Conservation (phyloP, 1,140 invertebrate genomes). For the Zaprionus ghesquierei region DNA sequence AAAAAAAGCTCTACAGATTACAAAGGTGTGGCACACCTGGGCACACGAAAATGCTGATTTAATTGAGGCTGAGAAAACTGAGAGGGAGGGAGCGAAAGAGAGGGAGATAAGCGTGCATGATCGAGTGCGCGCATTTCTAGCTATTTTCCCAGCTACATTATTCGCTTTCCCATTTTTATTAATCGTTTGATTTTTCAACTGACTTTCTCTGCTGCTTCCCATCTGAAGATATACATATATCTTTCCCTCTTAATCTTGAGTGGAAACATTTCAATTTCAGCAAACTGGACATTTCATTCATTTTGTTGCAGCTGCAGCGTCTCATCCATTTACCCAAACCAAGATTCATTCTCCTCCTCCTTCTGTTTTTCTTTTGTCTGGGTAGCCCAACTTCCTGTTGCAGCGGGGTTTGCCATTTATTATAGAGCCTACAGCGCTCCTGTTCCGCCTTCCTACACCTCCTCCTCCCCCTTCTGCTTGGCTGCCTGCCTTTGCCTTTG, state of each 20-base stretch:
- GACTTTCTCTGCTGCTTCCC: constrained; percentile 14
- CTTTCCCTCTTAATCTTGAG: neutral
- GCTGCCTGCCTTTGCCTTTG: neutral
- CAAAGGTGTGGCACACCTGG: constrained; percentile 27
- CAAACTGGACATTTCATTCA: neutral
- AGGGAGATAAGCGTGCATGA: neutral
- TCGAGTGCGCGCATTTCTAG: constrained; percentile 11
- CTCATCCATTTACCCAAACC: neutral
- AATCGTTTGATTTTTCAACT: constrained; percentile 8
- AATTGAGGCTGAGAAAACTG: constrained; percentile 7
- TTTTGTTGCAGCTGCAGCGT: constrained; percentile 4
- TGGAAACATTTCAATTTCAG: neutral
- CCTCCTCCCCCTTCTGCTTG: neutral
- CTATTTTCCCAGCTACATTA: neutral
- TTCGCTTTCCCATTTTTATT: constrained; percentile 3
- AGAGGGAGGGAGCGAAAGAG: neutral
- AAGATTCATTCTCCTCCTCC: neutral
- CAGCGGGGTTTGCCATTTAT: constrained; percentile 19
- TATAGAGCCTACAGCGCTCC: neutral
- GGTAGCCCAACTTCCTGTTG: constrained; percentile 18
- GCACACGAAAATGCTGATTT: constrained; percentile 20
- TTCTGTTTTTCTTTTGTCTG: neutral
- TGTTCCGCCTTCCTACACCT: neutral
- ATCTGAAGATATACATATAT: neutral
- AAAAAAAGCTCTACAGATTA: constrained; percentile 19